Conservation (phyloP, 2,113 vertebrate genomes). For the Megaleporinus macrocephalus region DNA sequence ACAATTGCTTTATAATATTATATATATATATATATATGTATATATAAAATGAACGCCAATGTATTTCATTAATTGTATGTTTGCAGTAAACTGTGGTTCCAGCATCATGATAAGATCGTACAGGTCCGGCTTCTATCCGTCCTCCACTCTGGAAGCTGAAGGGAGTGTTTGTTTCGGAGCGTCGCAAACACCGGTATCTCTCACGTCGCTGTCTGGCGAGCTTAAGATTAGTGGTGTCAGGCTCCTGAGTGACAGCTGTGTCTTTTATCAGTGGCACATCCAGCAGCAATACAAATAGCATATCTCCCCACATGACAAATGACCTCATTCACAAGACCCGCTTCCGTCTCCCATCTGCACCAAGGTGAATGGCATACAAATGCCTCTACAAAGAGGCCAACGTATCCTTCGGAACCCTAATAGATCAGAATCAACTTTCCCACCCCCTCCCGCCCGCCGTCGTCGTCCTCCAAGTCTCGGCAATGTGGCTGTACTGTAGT, state of each 20-base stretch:
- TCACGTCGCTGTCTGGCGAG: background rate
- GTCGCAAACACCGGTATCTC: background rate
- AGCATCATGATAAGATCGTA: no score
- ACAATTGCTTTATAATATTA: no score
- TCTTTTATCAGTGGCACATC: constrained; percentile 44
- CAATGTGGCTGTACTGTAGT: background rate
- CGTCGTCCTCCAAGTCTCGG: background rate
- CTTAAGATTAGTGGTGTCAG: constrained; percentile 43
- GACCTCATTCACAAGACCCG: constrained; percentile 10
- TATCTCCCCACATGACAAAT: constrained; percentile 33
- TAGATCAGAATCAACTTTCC: constrained; percentile 14
- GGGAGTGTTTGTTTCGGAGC: no score
- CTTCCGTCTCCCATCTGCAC: constrained; percentile 42
- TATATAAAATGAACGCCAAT: no score
- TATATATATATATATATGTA: no score
- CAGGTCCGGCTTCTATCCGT: background rate
- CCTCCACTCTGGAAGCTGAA: background rate
- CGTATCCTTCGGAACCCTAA: constrained; percentile 22
- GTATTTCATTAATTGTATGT: no score
- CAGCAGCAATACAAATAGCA: constrained; percentile 46
- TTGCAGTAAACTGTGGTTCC: no score
- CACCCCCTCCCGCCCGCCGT: background rate
- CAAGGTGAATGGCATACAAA: constrained; percentile 48
- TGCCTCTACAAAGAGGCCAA: constrained; percentile 10
- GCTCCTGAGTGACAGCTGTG: constrained; percentile 32